Evolutionary conservation across 2,797 vertebrate species (phyloP), one percentile per base, ranked within the genome.

Genomic region (Parotocinclus haroldoi): DNA sequence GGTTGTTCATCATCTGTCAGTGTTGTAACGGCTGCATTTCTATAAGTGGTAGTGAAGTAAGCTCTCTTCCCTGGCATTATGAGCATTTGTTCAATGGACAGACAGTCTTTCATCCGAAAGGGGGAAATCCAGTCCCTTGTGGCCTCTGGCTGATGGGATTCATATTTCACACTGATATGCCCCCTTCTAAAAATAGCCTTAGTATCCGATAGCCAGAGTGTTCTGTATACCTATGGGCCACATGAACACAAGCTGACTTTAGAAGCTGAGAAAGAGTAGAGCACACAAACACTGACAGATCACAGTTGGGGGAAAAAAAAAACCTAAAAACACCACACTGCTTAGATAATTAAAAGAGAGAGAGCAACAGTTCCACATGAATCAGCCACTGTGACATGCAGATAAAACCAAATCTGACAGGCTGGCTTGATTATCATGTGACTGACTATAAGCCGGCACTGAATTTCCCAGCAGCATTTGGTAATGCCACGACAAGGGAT

Each of bases 81-180:
- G 53, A 69, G 69, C 69, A 70, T 69, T 75, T 69, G 58, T 51
- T 50, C 8, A 3, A 78, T 37, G 62, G 63, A 72, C 66, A 67
- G 68, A 48, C 58, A 53, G 62, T 64, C 56, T 42, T 42, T 64
- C 70, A 44, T 73, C 53, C 11, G 64, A 49, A 66, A 27, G 37
- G 27, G 48, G 16, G 12, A 3, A 5, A 60, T 60, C 51, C 42
- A 10, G 69, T 71, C 52, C 39, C 64, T 71, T 3, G 19, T 37
- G 48, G 64, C 73, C 58, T 75, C 58, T 16, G 14, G 51, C 8
- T 9, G 40, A 42, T 42, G 63, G 63, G 76, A 61, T 70, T 75
- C 76, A 68, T 64, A 75, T 78, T 75, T 75, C 76, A 72, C 63
- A 56, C 37, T 4, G 58, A 72, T 74, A 68, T 27, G 37, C 39